Conservation (phyloP, 2,113 vertebrate species). For the Pelmatolapia mariae region DNA sequence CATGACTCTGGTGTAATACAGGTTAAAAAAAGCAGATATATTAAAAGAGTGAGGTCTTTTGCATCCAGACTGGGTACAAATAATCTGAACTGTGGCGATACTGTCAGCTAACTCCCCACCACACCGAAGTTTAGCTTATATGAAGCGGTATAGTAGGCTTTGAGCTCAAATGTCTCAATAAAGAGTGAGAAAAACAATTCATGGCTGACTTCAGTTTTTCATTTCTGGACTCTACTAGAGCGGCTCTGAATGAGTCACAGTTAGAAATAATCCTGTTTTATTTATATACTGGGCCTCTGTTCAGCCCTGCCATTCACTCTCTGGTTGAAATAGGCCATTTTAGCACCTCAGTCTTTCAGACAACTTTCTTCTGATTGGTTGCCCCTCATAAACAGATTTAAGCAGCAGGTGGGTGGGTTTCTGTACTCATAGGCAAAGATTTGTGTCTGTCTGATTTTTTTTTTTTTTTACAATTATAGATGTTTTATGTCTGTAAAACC, state of each 20-base stretch:
- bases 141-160: neutral
- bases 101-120: neutral
- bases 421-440: neutral
- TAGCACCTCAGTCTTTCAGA: neutral
- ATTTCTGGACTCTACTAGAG: neutral
- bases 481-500: neutral
- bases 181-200: neutral
- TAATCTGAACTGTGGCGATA: neutral
- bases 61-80: neutral
- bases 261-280: neutral
- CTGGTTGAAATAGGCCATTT: neutral
- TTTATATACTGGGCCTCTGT: neutral
- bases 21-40: neutral
- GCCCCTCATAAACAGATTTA: neutral
- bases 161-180: neutral
- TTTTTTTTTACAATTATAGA: accelerated
- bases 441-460: neutral
- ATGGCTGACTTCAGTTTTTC: neutral
- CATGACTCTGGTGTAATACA: neutral
- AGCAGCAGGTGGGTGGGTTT: neutral
- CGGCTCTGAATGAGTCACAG: neutral
- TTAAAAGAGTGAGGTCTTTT: neutral
- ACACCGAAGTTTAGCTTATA: neutral
- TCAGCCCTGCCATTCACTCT: neutral
- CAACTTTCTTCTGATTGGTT: neutral